Base-by-base conservation (phyloP, 2,888 invertebrate species). In the Callyntrura sp. region DNA sequence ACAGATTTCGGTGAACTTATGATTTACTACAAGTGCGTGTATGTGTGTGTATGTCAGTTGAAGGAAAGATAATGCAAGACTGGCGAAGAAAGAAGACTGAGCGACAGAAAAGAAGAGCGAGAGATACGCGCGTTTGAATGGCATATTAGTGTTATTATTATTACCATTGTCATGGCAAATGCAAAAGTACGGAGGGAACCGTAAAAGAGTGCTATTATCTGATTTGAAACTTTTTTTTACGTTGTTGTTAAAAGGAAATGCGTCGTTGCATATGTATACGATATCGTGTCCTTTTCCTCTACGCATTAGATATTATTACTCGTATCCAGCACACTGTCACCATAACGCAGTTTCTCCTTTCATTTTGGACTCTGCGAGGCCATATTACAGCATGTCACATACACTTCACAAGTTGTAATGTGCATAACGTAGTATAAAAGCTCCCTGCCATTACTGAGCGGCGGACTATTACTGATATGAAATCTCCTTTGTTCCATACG, bases 211-310 rank as follows among this genome's bases (percentile, higher is more conserved):
- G 65, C 86, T 70, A 82, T 87, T 87, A 87, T 87, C 87, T 87
- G 87, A 87, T 87, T 82, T 81, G 87, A 87, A 87, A 87, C 81
- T 87, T 87, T n/a, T n/a, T n/a, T n/a, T n/a, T n/a, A 81, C 87
- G 87, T 82, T 87, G 8, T 55, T 81, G 81, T 68, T 82, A 73
- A 81, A 87, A 81, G 87, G 73, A 82, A 62, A 70, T 68, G 78
- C 43, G 48, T 76, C 43, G 55, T 60, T 23, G 23, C 45, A 23
- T 55, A 8, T 35, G 45, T 43, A n/a, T n/a, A n/a, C n/a, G 12
- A 25, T 5, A 48, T 57, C 45, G 45, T 45, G 45, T n/a, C n/a
- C n/a, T n/a, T n/a, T n/a, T n/a, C n/a, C n/a, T n/a, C n/a, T n/a
- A n/a, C n/a, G n/a, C n/a, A n/a, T n/a, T n/a, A n/a, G n/a, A n/a